These are phyloP conservation scores for Panopea generosa DNA, from an alignment of 2,888 invertebrate species.

Conservation along the genomic window DNA sequence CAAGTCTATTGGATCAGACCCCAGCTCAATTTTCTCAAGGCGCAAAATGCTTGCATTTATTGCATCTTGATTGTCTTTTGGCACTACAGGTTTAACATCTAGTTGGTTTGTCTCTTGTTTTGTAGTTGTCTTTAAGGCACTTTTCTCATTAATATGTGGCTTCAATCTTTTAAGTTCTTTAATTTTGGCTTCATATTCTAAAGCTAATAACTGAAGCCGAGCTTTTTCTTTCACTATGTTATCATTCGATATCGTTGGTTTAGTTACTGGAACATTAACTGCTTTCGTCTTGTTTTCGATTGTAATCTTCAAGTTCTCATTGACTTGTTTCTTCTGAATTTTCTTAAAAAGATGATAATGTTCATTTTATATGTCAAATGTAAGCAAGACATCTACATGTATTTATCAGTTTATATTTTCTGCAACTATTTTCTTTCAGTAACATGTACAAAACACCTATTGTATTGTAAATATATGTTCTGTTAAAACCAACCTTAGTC, in stretches of 20 bases:
- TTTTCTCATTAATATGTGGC: conserved; percentile 5
- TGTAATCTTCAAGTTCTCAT: conserved; percentile 28
- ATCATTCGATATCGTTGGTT: conserved; percentile 4
- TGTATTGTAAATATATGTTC: too few relatives aligned
- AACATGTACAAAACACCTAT: too few relatives aligned
- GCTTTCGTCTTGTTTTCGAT: conserved; percentile 17
- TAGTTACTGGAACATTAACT: neutral
- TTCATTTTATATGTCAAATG: too few relatives aligned
- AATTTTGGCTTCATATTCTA: conserved; percentile 72
- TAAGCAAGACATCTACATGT: too few relatives aligned
- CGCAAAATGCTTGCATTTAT: conserved; percentile 13
- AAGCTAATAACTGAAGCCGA: conserved; percentile 68
- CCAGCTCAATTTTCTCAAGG: conserved; percentile 50
- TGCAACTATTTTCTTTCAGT: too few relatives aligned
- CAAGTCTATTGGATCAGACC: conserved; percentile 45
- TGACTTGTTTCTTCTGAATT: neutral
- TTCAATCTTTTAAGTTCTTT: conserved; percentile 62
- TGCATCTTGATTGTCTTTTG: neutral
- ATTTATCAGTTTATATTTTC: too few relatives aligned
- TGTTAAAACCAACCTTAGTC: too few relatives aligned
- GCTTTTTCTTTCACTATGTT: conserved; percentile 69
- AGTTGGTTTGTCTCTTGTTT: neutral
- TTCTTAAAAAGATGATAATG: too few relatives aligned
- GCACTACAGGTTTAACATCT: neutral
- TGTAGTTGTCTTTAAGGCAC: neutral